These are phyloP conservation scores for Nematostella vectensis DNA, from an alignment of 92 coral and sea anemone species.

Conservation along the genomic window DNA sequence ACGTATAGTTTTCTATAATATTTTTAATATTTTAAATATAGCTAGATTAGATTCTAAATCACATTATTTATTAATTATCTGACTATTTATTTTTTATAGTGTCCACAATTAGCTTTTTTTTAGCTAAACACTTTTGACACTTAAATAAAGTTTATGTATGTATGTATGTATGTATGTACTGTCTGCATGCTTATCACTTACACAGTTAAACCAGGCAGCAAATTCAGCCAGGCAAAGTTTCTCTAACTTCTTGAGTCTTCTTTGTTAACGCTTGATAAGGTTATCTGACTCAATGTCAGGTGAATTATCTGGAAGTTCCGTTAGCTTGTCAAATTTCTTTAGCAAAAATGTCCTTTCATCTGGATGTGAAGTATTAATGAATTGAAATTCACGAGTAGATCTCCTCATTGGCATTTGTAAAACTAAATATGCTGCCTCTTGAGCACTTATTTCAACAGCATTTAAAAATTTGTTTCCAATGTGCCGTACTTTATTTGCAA, in stretches of 20 bases:
- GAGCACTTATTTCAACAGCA: slow-evolving; percentile 65
- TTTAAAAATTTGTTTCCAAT: slow-evolving; percentile 62
- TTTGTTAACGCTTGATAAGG: slow-evolving; percentile 42
- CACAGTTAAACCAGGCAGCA: slow-evolving; percentile 61
- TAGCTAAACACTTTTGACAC: too few species aligned
- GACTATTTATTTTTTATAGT: too few species aligned
- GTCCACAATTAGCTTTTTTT: too few species aligned
- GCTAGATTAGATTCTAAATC: too few species aligned
- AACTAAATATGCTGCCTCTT: slow-evolving; percentile 54
- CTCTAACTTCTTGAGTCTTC: slow-evolving; percentile 46
- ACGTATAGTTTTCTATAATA: too few species aligned
- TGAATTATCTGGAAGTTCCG: slow-evolving; percentile 52
- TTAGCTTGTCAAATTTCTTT: slow-evolving; percentile 32
- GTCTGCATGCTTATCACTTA: slow-evolving; percentile 14
- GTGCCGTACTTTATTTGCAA: slow-evolving; percentile 33
- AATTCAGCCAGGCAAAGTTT: slow-evolving; percentile 53
- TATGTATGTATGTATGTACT: too few species aligned
- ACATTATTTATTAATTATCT: too few species aligned
- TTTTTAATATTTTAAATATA: too few species aligned
- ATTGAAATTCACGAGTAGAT: slow-evolving; percentile 46
- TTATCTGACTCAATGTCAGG: slow-evolving; percentile 58
- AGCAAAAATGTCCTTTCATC: slow-evolving; percentile 56
- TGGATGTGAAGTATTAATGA: slow-evolving; percentile 55
- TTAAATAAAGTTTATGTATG: too few species aligned
- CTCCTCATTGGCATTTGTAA: slow-evolving; percentile 57